Conservation (phyloP, 2,797 vertebrate species). For the Oophaga sylvatica region DNA sequence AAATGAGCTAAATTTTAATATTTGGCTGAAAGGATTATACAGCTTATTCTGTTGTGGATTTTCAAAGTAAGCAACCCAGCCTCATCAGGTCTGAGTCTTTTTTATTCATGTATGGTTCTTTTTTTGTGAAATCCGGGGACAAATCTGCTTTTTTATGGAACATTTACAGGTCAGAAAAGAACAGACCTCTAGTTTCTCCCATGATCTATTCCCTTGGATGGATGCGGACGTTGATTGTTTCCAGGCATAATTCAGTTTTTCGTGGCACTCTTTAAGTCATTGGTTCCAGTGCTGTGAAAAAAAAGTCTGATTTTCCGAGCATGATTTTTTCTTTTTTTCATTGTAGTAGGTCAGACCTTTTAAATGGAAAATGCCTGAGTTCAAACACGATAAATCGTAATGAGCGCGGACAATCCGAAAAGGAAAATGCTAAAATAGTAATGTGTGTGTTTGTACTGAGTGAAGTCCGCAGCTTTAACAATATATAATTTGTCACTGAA, state of each 20-base stretch:
- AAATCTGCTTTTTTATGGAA: not conserved
- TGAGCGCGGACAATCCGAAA: not conserved
- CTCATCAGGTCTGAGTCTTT: no score
- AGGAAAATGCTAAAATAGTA: slow-evolving; percentile 16
- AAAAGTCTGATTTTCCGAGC: not conserved
- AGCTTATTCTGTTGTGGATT: no score
- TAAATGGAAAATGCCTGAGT: slow-evolving; percentile 20
- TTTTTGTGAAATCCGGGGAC: not conserved
- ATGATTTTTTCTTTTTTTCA: not conserved
- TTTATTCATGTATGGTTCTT: no score
- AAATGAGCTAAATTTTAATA: no score
- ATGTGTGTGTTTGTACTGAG: slow-evolving; percentile 3
- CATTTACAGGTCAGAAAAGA: not conserved
- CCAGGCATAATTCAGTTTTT: not conserved
- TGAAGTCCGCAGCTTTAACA: not conserved
- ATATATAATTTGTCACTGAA: slow-evolving; percentile 47
- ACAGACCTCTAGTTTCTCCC: not conserved
- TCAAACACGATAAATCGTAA: slow-evolving; percentile 12
- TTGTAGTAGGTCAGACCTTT: not conserved
- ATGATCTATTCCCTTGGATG: not conserved
- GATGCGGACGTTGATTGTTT: not conserved
- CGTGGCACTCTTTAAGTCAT: not conserved
- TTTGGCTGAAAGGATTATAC: not conserved
- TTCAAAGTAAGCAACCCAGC: no score
- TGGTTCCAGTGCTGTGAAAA: not conserved